Evolutionary conservation across 2,888 invertebrate genomes (phyloP).

Genomic region (Monochamus alternatus): DNA sequence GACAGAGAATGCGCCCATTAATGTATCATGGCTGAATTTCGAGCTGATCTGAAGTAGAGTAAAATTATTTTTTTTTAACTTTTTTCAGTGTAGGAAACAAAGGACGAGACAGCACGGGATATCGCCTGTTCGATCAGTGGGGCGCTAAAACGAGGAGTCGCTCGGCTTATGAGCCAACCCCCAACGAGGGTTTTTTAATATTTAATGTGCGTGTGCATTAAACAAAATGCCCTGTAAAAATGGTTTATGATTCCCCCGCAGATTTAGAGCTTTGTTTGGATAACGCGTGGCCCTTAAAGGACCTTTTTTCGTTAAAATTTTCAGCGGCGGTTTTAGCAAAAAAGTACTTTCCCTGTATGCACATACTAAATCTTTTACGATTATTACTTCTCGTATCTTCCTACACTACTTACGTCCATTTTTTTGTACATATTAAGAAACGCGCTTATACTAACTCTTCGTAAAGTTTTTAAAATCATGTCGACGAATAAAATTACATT

Average conservation of each 20-base stretch:
- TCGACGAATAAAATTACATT: no score
- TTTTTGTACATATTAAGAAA: no score
- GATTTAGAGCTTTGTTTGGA: constrained; percentile 6
- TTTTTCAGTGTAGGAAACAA: not conserved
- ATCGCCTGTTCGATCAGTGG: constrained; percentile 30
- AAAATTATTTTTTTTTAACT: not conserved
- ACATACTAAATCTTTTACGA: no score
- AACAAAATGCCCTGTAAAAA: constrained; percentile 6
- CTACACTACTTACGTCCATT: no score
- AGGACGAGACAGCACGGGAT: constrained; percentile 13
- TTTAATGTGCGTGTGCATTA: constrained; percentile 23
- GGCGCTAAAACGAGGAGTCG: constrained; percentile 18
- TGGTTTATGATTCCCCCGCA: constrained; percentile 11
- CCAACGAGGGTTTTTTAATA: constrained; percentile 21
- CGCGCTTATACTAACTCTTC: no score
- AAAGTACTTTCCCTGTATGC: not conserved
- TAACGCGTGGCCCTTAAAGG: not conserved
- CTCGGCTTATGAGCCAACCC: constrained; percentile 24
- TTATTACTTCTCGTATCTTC: no score
- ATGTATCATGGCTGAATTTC: no score
- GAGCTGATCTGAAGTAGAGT: no score
- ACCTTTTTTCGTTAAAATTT: not conserved
- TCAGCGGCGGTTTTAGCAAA: not conserved
- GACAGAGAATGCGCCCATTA: no score
- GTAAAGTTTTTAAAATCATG: no score